Evolutionary conservation across 1,140 invertebrate genomes (phyloP).

Genomic region (Leptoteleia sp.): DNA sequence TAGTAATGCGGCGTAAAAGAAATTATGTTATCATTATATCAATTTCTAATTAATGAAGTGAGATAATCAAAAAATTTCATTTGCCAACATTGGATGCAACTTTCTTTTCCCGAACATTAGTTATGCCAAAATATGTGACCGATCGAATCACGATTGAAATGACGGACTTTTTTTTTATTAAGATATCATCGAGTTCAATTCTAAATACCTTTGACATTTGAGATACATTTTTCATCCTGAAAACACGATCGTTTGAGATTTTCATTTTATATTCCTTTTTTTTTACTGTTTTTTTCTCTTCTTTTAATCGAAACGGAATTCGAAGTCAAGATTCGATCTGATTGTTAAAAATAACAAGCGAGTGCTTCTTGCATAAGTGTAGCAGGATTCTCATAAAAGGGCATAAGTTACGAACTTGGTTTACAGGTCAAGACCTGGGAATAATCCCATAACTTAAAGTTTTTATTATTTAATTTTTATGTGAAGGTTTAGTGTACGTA

Average conservation of each 20-base stretch:
- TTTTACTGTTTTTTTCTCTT: too few species aligned
- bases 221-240: background rate
- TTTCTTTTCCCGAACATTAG: conserved; percentile 1
- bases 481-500: too few species aligned
- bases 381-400: conserved; percentile 24
- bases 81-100: background rate
- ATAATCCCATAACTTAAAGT: conserved; percentile 17
- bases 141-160: conserved; percentile 1
- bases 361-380: conserved; percentile 25
- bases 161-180: conserved; percentile 1
- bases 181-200: background rate
- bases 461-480: conserved; percentile 9
- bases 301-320: background rate
- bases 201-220: conserved; percentile 10
- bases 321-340: conserved; percentile 21
- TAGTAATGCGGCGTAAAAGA: too few species aligned
- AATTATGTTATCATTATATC: background rate
- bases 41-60: too few species aligned
- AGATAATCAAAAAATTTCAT: too few species aligned
- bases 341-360: conserved; percentile 17
- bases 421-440: conserved; percentile 36
- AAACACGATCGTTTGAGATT: background rate
- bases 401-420: conserved; percentile 35
- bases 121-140: conserved; percentile 1
- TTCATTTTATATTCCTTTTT: too few species aligned